These are phyloP conservation scores for Anodontia alba DNA, from an alignment of 2,888 invertebrate species.

Conservation along the genomic window DNA sequence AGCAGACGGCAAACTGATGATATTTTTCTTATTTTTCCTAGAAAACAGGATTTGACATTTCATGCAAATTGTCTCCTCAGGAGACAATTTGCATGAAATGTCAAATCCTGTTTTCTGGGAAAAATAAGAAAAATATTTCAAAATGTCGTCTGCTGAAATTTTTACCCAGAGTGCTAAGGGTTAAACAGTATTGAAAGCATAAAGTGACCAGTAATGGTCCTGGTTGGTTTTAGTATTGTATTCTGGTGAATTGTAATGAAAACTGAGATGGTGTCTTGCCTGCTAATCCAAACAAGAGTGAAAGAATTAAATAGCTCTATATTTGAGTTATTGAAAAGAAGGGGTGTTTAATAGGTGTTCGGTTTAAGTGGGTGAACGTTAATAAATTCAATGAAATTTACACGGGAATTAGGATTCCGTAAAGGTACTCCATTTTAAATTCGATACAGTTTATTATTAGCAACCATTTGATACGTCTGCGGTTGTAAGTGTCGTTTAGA, in stretches of 20 bases:
- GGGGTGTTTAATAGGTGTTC: slow-evolving; percentile 10
- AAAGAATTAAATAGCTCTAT: slow-evolving; percentile 14
- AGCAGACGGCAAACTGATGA: no score
- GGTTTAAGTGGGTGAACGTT: slow-evolving; percentile 13
- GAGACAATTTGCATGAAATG: no score
- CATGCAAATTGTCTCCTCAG: no score
- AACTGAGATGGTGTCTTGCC: neutral
- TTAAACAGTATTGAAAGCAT: slow-evolving; percentile 45
- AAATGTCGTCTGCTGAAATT: no score
- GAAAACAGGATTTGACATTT: no score
- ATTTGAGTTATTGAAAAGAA: slow-evolving; percentile 16
- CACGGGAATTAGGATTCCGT: slow-evolving; percentile 15
- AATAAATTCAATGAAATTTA: slow-evolving; percentile 19
- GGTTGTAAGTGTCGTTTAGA: slow-evolving; percentile 2
- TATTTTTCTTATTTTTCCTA: no score
- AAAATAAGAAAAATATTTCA: no score
- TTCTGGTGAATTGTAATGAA: slow-evolving; percentile 9
- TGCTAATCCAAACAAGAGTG: slow-evolving; percentile 13
- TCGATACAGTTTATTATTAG: slow-evolving; percentile 20
- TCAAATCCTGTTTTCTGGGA: no score
- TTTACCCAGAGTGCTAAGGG: no score
- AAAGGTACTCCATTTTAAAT: slow-evolving; percentile 17
- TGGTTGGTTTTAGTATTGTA: slow-evolving; percentile 25
- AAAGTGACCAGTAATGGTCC: slow-evolving; percentile 29
- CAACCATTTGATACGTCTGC: slow-evolving; percentile 9